Conservation (phyloP, 2,888 invertebrate species). For the Chrysodeixis includens region DNA sequence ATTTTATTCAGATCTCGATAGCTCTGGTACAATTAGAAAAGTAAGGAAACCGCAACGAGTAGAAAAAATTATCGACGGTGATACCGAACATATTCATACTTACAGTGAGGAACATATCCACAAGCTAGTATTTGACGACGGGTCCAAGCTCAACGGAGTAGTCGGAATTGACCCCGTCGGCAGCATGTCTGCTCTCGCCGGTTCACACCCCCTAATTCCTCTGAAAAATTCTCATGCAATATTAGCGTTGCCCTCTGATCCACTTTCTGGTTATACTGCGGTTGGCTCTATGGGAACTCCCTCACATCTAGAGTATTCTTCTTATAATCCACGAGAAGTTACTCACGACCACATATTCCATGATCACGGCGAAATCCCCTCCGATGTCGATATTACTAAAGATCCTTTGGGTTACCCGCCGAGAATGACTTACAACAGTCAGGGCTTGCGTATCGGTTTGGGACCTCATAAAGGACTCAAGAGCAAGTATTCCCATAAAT, state of each 20-base stretch:
- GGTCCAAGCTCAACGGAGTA: conserved; percentile 66
- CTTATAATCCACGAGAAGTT: conserved; percentile 85
- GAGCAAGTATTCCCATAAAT: conserved; percentile 71
- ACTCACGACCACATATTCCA: conserved; percentile 87
- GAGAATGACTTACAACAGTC: conserved; percentile 78
- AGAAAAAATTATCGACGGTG: conserved; percentile 87
- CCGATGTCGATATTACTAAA: conserved; percentile 75
- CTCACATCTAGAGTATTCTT: conserved; percentile 79
- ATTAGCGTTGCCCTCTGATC: conserved; percentile 71
- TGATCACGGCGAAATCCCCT: conserved; percentile 84
- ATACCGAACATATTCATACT: conserved; percentile 87
- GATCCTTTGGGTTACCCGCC: conserved; percentile 75
- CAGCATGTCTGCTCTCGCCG: conserved; percentile 71
- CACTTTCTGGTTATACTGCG: conserved; percentile 68
- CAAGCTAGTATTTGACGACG: conserved; percentile 80
- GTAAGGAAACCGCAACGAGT: conserved; percentile 84
- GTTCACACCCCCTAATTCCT: conserved; percentile 71
- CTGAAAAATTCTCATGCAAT: conserved; percentile 72
- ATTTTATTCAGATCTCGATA: conserved; percentile 85
- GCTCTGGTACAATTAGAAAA: conserved; percentile 82
- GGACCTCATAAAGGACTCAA: conserved; percentile 65
- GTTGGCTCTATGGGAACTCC: conserved; percentile 78
- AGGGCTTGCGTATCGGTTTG: conserved; percentile 74
- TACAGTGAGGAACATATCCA: conserved; percentile 87
- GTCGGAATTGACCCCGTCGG: conserved; percentile 69